Base-by-base conservation (phyloP, 2,797 vertebrate species). In the Anisognathus igniventris region DNA sequence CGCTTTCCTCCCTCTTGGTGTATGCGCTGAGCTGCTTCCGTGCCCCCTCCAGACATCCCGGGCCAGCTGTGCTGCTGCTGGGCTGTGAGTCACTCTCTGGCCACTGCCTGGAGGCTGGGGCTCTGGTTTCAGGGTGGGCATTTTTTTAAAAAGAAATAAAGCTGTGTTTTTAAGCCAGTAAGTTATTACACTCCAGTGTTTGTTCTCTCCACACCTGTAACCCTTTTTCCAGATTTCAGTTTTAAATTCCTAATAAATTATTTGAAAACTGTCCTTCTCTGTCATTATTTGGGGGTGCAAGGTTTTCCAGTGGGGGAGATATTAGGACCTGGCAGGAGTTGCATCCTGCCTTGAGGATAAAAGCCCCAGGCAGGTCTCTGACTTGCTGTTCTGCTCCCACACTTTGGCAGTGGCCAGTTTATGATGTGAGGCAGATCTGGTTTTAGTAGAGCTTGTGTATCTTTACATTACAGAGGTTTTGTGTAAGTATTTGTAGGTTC, bases 171-270 rank as follows among this genome's bases (percentile, higher is more conserved):
- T 96, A 98, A 98, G 98, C 97, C 98, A 98, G 98, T 98, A 98
- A 98, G 97, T 98, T 97, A 97, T 98, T 97, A 97, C 94, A 96
- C 96, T 97, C 97, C 96, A 47, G 95, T 97, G 97, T 98, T 98
- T 97, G 95, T 97, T 97, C 96, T 98, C 94, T 97, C 97, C 95
- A 97, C 96, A 97, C 97, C 97, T 98, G 97, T 98, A 98, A 98
- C 98, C 97, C 97, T 98, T 98, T 98, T 98, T 97, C 97, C 95
- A 98, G 98, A 98, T 98, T 98, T 98, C 98, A 98, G 98, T 99
- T 99, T 98, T 98, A 98, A 99, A 98, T 99, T 99, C 98, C 98
- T 99, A 99, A 99, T 99, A 99, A 99, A 99, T 99, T 99, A 99
- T 99, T 99, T 99, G 98, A 99, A 99, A 99, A 99, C 96, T 98